Conservation (phyloP, 2,888 invertebrate genomes). For the Sisyra terminalis region DNA sequence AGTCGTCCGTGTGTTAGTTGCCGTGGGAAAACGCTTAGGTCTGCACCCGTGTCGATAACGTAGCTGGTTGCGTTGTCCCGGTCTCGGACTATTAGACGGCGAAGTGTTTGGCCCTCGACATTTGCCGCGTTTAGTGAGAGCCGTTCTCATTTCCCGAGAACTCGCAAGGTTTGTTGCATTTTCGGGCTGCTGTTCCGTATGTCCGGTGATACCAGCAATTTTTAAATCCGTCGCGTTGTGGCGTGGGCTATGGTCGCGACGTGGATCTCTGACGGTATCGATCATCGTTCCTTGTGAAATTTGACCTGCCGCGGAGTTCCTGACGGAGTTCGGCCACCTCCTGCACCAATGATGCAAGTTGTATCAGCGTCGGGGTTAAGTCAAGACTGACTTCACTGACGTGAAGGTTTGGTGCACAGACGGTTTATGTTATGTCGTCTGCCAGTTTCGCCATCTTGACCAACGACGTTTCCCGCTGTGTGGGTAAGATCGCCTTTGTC, state of each 20-base stretch:
- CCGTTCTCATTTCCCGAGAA: conserved; percentile 10
- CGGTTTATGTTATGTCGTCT: not conserved
- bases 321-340: too few relatives aligned
- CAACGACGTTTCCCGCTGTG: not conserved
- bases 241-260: conserved; percentile 1
- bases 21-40: conserved; percentile 5
- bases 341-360: too few relatives aligned
- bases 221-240: too few relatives aligned
- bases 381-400: too few relatives aligned
- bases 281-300: not conserved
- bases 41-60: conserved; percentile 4
- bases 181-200: conserved; percentile 9
- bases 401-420: not conserved
- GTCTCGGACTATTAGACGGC: conserved; percentile 3
- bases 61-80: not conserved
- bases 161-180: conserved; percentile 9
- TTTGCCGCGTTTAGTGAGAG: conserved; percentile 8
- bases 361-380: too few relatives aligned
- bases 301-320: too few relatives aligned
- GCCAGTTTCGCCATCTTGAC: not conserved
- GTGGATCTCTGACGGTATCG: not conserved
- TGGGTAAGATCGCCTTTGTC: not conserved
- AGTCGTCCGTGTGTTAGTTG: not conserved
- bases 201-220: conserved; percentile 12
- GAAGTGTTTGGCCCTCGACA: not conserved